Base-by-base conservation (phyloP, 2,797 vertebrate species). In the Allenopithecus nigroviridis region DNA sequence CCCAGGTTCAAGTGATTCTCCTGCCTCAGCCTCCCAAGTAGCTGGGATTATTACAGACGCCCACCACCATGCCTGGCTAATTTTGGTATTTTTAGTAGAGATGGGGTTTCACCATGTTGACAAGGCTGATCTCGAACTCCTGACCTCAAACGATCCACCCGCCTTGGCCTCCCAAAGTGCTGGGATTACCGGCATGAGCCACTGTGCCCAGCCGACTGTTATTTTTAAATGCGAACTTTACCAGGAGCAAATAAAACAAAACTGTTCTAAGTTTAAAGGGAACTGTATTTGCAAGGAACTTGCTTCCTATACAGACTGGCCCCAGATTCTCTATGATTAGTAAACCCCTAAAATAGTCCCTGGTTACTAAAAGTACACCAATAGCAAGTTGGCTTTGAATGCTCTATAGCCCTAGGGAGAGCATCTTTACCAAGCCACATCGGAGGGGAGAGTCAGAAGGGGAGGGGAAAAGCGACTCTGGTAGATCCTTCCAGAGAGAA, bases 221-320 rank as follows among this genome's bases (percentile, higher is more conserved):
- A n/a, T n/a, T 68, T 68, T 68, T 68, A n/a, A 68, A 68, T 68
- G 16, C 17, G 1, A 33, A n/a, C 64, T 39, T 89, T 55, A 64
- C 41, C 16, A 80, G 68, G 90, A 61, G 48, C 41, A 93, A 95
- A 95, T 1, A 87, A n/a, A 95, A 28, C 16, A 93, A 86, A 95
- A 85, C 16, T 89, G 16, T 57, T 78, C 26, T 57, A 76, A 41
- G 13, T n/a, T 74, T 16, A 94, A 16, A 92, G 36, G 19, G 55
- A 84, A 80, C 10, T 41, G 0, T 41, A 59, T 94, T 95, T 91
- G 68, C n/a, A 41, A 81, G 85, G 16, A 55, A 41, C 17, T 64
- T 48, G 17, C 53, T 33, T 90, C 84, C 48, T 28, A 78, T 39
- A 39, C 39, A 78, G 24, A 80, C 36, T 83, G 50, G 46, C 8